Base-by-base conservation (phyloP, 2,113 vertebrate genomes). In the Psophia crepitans region DNA sequence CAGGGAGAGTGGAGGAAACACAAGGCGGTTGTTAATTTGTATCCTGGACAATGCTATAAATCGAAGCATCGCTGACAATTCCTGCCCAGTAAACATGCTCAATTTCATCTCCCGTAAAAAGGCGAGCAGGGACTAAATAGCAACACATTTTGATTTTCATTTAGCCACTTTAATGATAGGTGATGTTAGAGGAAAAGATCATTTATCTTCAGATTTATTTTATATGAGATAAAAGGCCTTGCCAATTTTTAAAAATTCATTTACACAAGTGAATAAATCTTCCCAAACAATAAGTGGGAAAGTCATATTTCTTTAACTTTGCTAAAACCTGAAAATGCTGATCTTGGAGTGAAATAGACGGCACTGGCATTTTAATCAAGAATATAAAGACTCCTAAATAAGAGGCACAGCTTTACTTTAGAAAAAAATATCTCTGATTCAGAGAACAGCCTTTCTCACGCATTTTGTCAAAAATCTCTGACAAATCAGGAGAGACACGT, bases 241-340 rank as follows among this genome's bases (percentile, higher is more conserved):
- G 92, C 92, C 97, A 97, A 95, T 92, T 97, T 97, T 96, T 96
- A n/a, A 75, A 95, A 95, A 95, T 94, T 96, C 92, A 97, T 97
- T 97, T 97, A 95, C 90, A 93, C 91, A 95, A 95, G 95, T 96
- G 93, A 97, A 96, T 97, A 97, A 97, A 97, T 96, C 95, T 96
- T 97, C 87, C 20, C 9, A 96, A 96, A 97, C 92, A 97, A 93
- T 95, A 96, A 94, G 88, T 91, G 89, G 39, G 77, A 93, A 96
- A 96, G 93, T 96, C 91, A 66, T 97, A 97, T 95, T 97, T 97
- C 95, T 97, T 96, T 63, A 97, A 96, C 93, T 97, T 96, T 88
- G 65, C 87, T 95, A 91, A 96, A 96, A 92, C 90, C 87, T 84
- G 80, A 97, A 97, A 93, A 93, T 94, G 96, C 97, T 97, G 96